Evolutionary conservation across 2,113 vertebrate species (phyloP), one percentile per base, ranked within the genome.

Genomic region (Spea bombifrons): DNA sequence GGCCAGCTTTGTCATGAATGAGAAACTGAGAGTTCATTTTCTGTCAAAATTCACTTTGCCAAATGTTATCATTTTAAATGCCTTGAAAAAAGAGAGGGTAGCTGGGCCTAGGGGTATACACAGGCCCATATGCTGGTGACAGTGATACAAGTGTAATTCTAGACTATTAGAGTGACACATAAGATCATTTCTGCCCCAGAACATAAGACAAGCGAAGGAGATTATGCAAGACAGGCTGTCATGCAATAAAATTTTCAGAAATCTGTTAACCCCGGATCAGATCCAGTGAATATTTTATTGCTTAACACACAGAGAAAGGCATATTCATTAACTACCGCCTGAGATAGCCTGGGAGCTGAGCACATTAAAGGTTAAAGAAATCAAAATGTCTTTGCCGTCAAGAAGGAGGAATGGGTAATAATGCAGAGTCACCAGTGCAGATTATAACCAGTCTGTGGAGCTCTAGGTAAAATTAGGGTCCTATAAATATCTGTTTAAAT

Each of bases 111-210:
- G 94, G 95, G 96, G 94, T 95, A 92, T 93, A 94, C 94, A 94
- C 93, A 93, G 92, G 88, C 94, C 94, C 94, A 94, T 96, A 95
- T 94, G 95, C 94, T 91, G 85, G 90, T 90, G 91, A 95, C 94
- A 94, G 94, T 88, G 94, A 96, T 94, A 95, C 95, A 95, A 96
- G 94, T 94, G 94, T 97, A 96, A 96, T 94, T 95, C 94, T 92
- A 94, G 91, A 94, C 94, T 94, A 93, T 95, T 92, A 93, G 91
- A 96, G 93, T 94, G 94, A 96, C 94, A 94, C 92, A 87, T 88
- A 92, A 91, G 93, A 94, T 94, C 93, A 85, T 87, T 90, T 88
- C 90, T 92, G 93, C 92, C 89, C 90, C 86, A 83, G 91, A 94
- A 92, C 92, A 92, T 75, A 88, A 92, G 93, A 87, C 91, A 90